Percentiles rank a stretch among this genome's conserved stretches.
These are phyloP conservation scores for Megathymus violae DNA, from an alignment of 1,140 invertebrate genomes.

Conservation along the genomic window DNA sequence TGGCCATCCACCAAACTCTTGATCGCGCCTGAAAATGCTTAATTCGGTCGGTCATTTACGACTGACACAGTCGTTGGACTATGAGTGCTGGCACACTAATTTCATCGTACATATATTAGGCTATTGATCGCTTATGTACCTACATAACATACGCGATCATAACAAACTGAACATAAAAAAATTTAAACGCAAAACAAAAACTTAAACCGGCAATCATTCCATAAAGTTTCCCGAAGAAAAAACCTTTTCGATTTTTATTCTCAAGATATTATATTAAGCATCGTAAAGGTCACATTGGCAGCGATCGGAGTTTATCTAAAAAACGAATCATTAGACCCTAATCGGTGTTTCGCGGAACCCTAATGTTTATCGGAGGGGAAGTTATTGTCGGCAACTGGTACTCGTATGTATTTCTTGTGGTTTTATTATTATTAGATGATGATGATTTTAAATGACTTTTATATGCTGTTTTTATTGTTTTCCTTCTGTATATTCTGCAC, in stretches of 20 bases:
- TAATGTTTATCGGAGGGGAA: conserved; percentile 33
- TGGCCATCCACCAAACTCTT: no score
- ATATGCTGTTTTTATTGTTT: no score
- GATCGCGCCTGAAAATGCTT: no score
- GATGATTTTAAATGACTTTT: no score
- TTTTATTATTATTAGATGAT: conserved; percentile 2
- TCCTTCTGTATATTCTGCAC: no score
- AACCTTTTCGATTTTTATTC: conserved; percentile 15
- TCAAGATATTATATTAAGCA: conserved; percentile 21
- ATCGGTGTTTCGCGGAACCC: conserved; percentile 34
- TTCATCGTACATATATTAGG: no score
- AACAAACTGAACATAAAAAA: background rate
- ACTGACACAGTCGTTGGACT: no score
- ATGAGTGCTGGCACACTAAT: no score
- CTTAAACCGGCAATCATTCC: background rate
- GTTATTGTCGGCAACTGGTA: conserved; percentile 4
- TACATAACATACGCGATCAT: no score
- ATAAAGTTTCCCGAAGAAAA: conserved; percentile 5
- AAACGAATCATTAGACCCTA: conserved; percentile 30
- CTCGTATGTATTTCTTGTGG: background rate
- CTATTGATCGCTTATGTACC: no score
- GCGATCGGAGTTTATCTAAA: conserved; percentile 6
- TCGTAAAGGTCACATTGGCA: conserved; percentile 42
- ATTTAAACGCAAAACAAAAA: background rate
- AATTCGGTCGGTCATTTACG: no score